Evolutionary conservation across 1,140 invertebrate genomes (phyloP), one percentile per base, ranked within the genome.

Genomic region (Bombus breviceps): DNA sequence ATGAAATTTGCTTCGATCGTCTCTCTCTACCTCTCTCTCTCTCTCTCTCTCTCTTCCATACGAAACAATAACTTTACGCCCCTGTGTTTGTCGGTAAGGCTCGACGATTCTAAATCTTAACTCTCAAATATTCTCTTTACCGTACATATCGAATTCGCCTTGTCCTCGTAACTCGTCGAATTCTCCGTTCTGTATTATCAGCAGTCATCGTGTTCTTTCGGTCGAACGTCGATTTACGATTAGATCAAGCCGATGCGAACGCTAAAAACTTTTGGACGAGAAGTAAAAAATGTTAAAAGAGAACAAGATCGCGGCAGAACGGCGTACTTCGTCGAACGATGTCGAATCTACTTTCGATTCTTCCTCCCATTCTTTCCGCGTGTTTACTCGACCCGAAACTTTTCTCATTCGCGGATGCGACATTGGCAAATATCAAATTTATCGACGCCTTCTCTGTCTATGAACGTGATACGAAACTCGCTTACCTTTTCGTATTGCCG

Each of bases 221-320:
- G 37, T 82, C 18, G 71, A 32, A 64, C 73, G 37, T 82, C 57
- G 32, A 82, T 64, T 64, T 82, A 74, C 18, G 0, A 53, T 53
- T 8, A 22, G 47, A 81, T 72, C 47, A 47, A 9, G 25, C 5
- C 71, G 72, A 66, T 25, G 18, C 8, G 18, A 28, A 5, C 34
- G 25, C 10, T 6, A n/a, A 62, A 81, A 62, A 81, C 47, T 59
- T 41, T 73, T 28, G 39, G 1, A 37, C 10, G 47, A 41, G 2
- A 12, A 53, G 43, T 47, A 12, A 69, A 69, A 37, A 68, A 28
- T 15, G 13, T 47, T 47, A 15, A 4, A 47, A 47, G 4, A 47
- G 43, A 47, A 47, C 4, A 47, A 15, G 43, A 47, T 47, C 43
- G 43, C 43, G 43, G 13, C 43, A 43, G 13, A 15, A 47, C 15